Conservation (phyloP, 2,797 vertebrate species). For the Cetoscarus ocellatus region DNA sequence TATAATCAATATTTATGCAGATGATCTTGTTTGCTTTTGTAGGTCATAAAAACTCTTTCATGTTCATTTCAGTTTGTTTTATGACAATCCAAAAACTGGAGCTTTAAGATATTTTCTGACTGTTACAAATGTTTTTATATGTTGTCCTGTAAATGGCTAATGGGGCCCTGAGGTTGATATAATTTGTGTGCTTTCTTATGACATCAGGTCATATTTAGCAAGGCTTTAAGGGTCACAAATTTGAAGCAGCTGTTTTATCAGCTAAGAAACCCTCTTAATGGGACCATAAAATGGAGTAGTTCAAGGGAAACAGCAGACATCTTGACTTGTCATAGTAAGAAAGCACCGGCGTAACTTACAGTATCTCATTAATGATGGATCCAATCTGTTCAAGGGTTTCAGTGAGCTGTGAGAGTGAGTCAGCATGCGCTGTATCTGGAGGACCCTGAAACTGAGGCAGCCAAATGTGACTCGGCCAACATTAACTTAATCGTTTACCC, state of each 20-base stretch:
- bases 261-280: not conserved
- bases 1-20: too few species aligned
- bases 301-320: conserved; percentile 10
- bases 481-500: conserved; percentile 5
- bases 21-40: too few species aligned
- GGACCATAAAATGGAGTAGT: not conserved
- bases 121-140: not conserved
- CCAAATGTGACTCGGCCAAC: conserved; percentile 3
- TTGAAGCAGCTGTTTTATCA: not conserved
- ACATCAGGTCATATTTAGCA: not conserved
- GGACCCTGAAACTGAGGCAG: conserved; percentile 8
- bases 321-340: conserved; percentile 3
- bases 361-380: conserved; percentile 2
- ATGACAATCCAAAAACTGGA: too few species aligned
- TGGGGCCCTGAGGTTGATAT: not conserved
- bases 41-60: too few species aligned
- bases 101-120: too few species aligned
- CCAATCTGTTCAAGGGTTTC: not conserved
- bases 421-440: not conserved
- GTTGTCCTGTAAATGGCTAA: not conserved
- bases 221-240: not conserved
- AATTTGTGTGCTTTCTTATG: not conserved
- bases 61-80: too few species aligned
- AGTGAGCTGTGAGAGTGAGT: conserved; percentile 13
- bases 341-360: not conserved